Conservation (phyloP, 1,140 invertebrate genomes). For the Paraescarpia echinospica region DNA sequence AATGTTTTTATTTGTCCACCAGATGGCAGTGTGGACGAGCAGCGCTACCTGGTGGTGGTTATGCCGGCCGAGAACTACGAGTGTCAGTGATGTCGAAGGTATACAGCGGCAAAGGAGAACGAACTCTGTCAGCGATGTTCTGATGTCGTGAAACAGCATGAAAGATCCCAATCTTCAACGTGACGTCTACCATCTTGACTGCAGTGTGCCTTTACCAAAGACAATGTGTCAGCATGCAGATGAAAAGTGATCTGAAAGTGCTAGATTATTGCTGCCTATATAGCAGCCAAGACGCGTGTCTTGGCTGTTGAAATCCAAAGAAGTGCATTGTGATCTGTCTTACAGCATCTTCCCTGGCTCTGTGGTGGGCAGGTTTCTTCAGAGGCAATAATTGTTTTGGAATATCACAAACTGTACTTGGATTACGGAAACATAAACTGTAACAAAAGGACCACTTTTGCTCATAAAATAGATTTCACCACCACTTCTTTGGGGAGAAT, state of each 20-base stretch:
- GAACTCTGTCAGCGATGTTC: slow-evolving; percentile 42
- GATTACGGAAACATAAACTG: neutral
- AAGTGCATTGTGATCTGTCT: neutral
- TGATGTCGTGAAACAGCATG: slow-evolving; percentile 18
- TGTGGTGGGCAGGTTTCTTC: neutral
- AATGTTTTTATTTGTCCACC: neutral
- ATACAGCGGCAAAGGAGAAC: slow-evolving; percentile 32
- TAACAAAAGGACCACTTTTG: neutral
- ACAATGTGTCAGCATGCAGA: neutral
- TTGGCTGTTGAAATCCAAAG: neutral
- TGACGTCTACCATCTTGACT: neutral
- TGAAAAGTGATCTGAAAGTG: neutral
- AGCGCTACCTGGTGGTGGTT: slow-evolving; percentile 40
- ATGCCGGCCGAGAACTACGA: slow-evolving; percentile 36
- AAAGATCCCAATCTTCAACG: neutral
- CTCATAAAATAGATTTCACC: neutral
- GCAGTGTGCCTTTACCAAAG: neutral
- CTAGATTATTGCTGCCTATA: neutral
- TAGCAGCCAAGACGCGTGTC: neutral
- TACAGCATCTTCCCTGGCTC: too few relatives aligned
- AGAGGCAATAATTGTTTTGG: neutral
- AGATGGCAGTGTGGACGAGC: slow-evolving; percentile 28
- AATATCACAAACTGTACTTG: neutral
- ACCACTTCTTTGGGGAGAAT: neutral
- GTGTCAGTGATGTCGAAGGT: slow-evolving; percentile 47